Evolutionary conservation across 2,888 invertebrate species (phyloP), one percentile per base, ranked within the genome.

Genomic region (Acleris holmiana): DNA sequence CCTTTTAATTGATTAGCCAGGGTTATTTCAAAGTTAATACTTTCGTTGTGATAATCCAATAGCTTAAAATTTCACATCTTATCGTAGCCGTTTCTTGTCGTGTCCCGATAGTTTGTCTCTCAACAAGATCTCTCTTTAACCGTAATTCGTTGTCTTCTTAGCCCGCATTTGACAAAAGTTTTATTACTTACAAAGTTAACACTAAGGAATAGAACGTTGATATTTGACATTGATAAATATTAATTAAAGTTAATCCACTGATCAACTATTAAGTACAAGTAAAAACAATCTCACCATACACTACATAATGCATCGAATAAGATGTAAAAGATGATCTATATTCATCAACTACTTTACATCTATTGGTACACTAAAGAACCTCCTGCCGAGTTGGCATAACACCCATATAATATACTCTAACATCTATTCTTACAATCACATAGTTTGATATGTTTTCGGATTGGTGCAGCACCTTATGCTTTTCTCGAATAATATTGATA

Each of bases 121-220:
- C 55, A 41, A 48, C 51, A 55, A 41, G 2, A 19, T 40, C 23
- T 48, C 13, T 17, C 23, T 57, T 53, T 63, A 47, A 53, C 47
- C 58, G 17, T 87, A 86, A 88, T 90, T 91, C 91, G 91, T 91
- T 91, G 91, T 91, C 80, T 78, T 73, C 71, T 76, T 86, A 88
- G 91, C 91, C 91, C 86, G 90, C 90, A 90, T 91, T 89, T 90
- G 91, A 86, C 90, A 90, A 82, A 89, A 91, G 89, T 86, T 86
- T 76, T 71, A 65, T 53, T 53, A 65, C 46, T 15, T 55, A 60
- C 35, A 67, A 55, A 60, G 59, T 47, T 58, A 51, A 57, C 19
- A 15, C 57, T 51, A 40, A 65, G 62, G 55, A 57, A 61, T 62
- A 67, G 50, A 59, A 67, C 35, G 50, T 61, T 50, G 57, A 65